Base-by-base conservation (phyloP, 2,113 vertebrate genomes). In the Hipposideros armiger region DNA sequence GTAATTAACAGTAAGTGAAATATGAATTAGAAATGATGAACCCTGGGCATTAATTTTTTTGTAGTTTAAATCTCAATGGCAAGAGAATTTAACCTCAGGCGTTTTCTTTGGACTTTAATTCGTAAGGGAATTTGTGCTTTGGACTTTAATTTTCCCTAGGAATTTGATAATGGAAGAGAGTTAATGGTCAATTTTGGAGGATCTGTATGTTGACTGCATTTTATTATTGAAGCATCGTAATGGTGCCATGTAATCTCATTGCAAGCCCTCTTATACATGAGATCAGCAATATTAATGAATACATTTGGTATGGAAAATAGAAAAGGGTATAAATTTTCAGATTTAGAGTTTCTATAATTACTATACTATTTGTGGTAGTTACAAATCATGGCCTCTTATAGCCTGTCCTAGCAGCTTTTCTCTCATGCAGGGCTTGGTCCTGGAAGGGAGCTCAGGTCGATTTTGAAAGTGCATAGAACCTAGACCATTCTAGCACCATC, bases 61-160 rank as follows among this genome's bases (percentile, higher is more conserved):
- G 36, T 82, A 86, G 60, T 81, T 92, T 81, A 95, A 95, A 81
- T 86, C n/a, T 85, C 66, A 89, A 95, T 40, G 52, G 42, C 52
- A 94, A 94, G 72, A 67, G 42, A 88, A 81, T 90, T 76, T 81
- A 32, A 91, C 13, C 60, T 87, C 10, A 42, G 20, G 42, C 10
- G 26, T 70, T 56, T 94, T 42, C 73, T 54, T 82, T 82, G 8
- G 47, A 70, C 47, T 66, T 66, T 74, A 77, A 87, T 73, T 87
- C 90, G 30, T 36, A 95, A 87, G 30, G 19, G 42, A 24, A 76
- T 94, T 95, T 81, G n/a, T 90, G 64, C n/a, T 81, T 69, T 62
- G 74, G 78, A 60, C 32, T 85, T 74, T 42, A 32, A 56, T 76
- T 76, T 81, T 92, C 40, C 45, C 45, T 69, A 14, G 42, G 22